Base-by-base conservation (phyloP, 2,113 vertebrate species). In the Colossoma macropomum region DNA sequence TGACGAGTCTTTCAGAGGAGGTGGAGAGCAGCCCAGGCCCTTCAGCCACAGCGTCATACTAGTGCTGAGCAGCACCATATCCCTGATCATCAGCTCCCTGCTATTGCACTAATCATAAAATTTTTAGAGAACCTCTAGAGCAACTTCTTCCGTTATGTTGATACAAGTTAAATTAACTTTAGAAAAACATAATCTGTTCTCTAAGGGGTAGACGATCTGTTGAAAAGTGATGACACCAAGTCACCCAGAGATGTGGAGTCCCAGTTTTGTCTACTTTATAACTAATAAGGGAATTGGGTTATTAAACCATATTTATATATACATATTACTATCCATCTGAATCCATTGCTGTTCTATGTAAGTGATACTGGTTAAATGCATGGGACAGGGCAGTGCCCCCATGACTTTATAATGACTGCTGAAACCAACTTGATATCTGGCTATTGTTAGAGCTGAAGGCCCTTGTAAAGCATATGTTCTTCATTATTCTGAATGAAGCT, bases 71-170 rank as follows among this genome's bases (percentile, higher is more conserved):
- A 83, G 75, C 78, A 52, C 80, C 60, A 28, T 85, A n/a, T 82
- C 70, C 69, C 41, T 85, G 23, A n/a, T 85, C 12, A 34, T 79
- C 10, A 71, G 70, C 69, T 85, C 34, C 9, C 21, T 85, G 27
- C 19, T 84, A 41, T 77, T 77, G 62, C 65, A 71, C 70, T 82
- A 48, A 82, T 21, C 45, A 41, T 71, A 23, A 50, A 15, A n/a
- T 21, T 54, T 69, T 16, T 21, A 45, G 21, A 34, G 16, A 30
- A 11, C 2, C 13, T 72, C 5, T 59, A 21, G 16, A 4, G 13
- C 2, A 72, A 45, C 6, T 23, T 48, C 32, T 50, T 45, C 7
- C 34, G 23, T 73, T 19, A 79, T 11, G 60, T 30, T 32, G 21
- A 52, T 19, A 60, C 65, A 50, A 13, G n/a, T 34, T 19, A 23